phyloP scores from a whole-genome alignment of 1,140 invertebrate genomes.

The Vollenhovia emeryi region DNA sequence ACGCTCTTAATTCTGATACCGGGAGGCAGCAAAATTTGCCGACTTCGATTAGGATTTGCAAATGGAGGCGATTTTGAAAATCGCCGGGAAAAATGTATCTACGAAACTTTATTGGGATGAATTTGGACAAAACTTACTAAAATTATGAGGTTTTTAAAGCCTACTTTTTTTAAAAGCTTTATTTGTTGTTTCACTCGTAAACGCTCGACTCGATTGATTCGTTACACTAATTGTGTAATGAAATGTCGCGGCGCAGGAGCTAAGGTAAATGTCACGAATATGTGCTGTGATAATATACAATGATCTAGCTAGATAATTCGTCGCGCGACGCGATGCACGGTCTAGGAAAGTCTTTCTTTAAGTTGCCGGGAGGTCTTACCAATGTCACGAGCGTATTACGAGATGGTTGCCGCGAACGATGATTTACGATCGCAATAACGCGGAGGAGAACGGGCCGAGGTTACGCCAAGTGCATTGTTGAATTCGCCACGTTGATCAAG shows the following conservation, averaged over 20 bases:
- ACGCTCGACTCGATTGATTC: neutral
- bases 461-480: neutral
- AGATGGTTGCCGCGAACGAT: neutral
- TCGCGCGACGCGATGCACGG: neutral
- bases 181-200: neutral
- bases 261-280: neutral
- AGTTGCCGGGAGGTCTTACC: neutral
- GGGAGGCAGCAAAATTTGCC: neutral
- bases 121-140: neutral
- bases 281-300: neutral
- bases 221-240: neutral
- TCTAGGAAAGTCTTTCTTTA: neutral
- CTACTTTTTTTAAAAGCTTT: neutral
- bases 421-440: constrained; percentile 38
- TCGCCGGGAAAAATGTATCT: neutral
- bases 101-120: neutral
- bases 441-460: neutral
- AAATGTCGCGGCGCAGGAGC: neutral
- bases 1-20: neutral
- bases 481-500: constrained; percentile 17
- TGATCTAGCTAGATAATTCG: constrained; percentile 1
- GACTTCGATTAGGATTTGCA: neutral
- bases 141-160: neutral
- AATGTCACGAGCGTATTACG: constrained; percentile 2
- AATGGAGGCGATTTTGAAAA: neutral